A percentile compares a stretch with the other conserved stretches of the same genome.
phyloP scores from a whole-genome alignment of 2,113 vertebrate species.

The Protobothrops flavoviridis region DNA sequence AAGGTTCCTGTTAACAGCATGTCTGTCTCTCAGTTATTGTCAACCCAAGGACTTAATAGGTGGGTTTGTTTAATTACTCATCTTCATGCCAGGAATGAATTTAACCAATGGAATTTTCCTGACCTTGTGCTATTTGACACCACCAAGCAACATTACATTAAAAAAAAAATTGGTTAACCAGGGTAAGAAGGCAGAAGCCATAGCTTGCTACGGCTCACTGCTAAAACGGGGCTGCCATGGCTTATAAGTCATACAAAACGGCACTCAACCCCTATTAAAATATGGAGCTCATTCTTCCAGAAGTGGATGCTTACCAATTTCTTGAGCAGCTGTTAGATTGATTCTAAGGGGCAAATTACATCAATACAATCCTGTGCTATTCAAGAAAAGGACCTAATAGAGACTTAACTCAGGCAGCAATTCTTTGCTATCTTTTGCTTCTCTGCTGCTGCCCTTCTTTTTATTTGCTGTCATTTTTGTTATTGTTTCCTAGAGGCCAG shows the following conservation, averaged over 20 bases:
- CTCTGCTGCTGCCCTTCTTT: neutral
- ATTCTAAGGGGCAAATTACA: neutral
- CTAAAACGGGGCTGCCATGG: neutral
- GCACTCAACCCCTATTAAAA: neutral
- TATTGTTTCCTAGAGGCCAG: conserved; percentile 15
- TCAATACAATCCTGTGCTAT: neutral
- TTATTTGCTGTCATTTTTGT: neutral
- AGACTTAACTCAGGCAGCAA: conserved; percentile 31
- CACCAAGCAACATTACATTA: neutral
- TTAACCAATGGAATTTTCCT: neutral
- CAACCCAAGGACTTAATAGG: too few species aligned
- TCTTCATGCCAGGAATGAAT: neutral
- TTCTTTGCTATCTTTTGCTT: neutral
- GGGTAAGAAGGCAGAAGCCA: neutral
- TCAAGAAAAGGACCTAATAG: conserved; percentile 31
- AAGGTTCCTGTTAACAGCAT: too few species aligned
- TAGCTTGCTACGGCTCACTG: neutral
- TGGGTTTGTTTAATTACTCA: neutral
- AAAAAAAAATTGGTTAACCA: neutral
- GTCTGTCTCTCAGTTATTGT: too few species aligned
- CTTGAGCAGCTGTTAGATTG: neutral
- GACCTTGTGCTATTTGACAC: neutral
- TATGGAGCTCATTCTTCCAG: too few species aligned
- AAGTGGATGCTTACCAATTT: neutral
- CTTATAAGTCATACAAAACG: neutral